Base-by-base conservation (phyloP, 1,140 invertebrate species). In the Lepidostoma basale region DNA sequence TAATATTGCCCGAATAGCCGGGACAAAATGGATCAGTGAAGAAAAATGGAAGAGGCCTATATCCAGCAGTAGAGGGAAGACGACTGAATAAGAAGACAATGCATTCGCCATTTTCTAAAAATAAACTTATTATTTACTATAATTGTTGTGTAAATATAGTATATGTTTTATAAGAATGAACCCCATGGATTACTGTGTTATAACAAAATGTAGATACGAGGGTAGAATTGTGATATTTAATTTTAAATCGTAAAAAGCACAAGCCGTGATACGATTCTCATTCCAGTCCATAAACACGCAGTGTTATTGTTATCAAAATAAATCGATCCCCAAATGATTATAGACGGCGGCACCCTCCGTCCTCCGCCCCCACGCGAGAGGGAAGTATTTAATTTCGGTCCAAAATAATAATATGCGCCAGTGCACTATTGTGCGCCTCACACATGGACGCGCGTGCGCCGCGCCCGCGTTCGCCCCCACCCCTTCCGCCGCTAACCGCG, bases 391-490 rank as follows among this genome's bases (percentile, higher is more conserved):
- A 72, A 72, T 72, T 68, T 67, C 62, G 44, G 28, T 8, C n/a
- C 62, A 40, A 68, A 62, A 72, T 72, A 72, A 72, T 72, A 69
- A 60, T 69, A 72, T 72, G 70, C 70, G 66, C 67, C 70, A 63
- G 62, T 72, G 67, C 70, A 72, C 70, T 54, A 70, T 65, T 65
- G 68, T 70, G 23, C 54, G 22, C 14, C 60, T 65, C 62, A 65
- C 68, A 65, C 62, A 42, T 65, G 68, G 62, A 59, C 60, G 62
- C 67, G 58, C 59, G 60, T 59, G 60, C 59, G 67, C 49, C 49
- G 23, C 62, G 14, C 47, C 16, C 4, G 36, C 30, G 16, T 40
- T 56, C 52, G 36, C 36, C 52, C 52, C 52, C 20, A 22, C 20
- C 16, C 20, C 23, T 36, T 30, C 52, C 18, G 2, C 45, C 52